Evolutionary conservation across 2,888 invertebrate genomes (phyloP).

Genomic region (Deroplatys truncata): DNA sequence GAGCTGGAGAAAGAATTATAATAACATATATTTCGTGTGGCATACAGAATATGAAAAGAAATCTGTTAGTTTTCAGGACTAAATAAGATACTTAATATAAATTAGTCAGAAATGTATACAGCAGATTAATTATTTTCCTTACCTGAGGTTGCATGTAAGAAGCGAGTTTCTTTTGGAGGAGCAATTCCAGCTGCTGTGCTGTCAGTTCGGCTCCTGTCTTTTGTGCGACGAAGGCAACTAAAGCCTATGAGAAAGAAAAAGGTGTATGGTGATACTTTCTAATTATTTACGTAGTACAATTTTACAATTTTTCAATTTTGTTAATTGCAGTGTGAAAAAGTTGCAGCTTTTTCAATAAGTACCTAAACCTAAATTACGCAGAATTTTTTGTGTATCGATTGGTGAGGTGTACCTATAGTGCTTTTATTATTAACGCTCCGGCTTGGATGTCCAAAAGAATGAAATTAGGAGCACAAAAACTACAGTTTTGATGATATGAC

Average conservation of each 20-base stretch:
- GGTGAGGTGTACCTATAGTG: too few species aligned
- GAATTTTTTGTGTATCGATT: too few species aligned
- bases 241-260: slow-evolving; percentile 48
- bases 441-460: too few species aligned
- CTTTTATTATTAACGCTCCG: too few species aligned
- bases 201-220: slow-evolving; percentile 38
- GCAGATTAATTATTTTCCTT: slow-evolving; percentile 5
- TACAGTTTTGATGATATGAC: too few species aligned
- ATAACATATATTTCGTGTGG: too few species aligned
- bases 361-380: not conserved
- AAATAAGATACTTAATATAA: too few species aligned
- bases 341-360: not conserved
- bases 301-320: not conserved
- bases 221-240: slow-evolving; percentile 62
- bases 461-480: too few species aligned
- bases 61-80: too few species aligned
- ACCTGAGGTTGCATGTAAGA: slow-evolving; percentile 79
- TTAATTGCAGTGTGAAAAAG: not conserved
- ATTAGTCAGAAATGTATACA: too few species aligned
- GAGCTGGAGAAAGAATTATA: too few species aligned
- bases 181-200: slow-evolving; percentile 61
- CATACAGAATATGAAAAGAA: too few species aligned
- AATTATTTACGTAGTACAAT: not conserved
- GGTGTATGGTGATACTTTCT: not conserved
- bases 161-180: slow-evolving; percentile 60